Percentiles rank a stretch among this genome's conserved stretches.
phyloP scores from a whole-genome alignment of 1,140 invertebrate species.

The Brachionus paranguensis region DNA sequence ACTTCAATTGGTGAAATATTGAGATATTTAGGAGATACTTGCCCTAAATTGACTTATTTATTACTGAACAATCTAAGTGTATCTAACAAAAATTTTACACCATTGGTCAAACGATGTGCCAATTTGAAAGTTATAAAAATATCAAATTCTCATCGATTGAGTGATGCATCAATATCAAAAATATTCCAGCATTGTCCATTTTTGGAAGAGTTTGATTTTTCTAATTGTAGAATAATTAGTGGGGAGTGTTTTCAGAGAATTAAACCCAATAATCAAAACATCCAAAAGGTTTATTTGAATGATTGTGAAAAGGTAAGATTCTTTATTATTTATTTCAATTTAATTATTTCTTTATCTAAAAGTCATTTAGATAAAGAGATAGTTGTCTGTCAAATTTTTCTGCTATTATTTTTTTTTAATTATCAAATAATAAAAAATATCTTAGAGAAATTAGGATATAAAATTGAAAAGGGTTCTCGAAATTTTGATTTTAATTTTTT shows the following conservation, averaged over 20 bases:
- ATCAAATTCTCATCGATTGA: neutral
- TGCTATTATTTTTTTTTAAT: too few species aligned
- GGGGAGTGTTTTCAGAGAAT: slow-evolving; percentile 1
- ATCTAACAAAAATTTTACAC: slow-evolving; percentile 26
- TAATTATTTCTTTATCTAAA: too few species aligned
- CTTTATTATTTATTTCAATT: too few species aligned
- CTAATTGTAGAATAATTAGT: neutral
- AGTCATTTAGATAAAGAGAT: neutral
- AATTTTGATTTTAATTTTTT: too few species aligned
- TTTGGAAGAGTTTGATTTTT: slow-evolving; percentile 19
- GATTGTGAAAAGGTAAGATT: slow-evolving; percentile 11
- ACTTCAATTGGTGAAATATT: neutral
- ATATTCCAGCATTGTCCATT: slow-evolving; percentile 5
- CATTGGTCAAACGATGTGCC: neutral
- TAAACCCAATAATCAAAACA: neutral
- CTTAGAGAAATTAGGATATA: too few species aligned
- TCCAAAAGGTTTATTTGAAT: neutral
- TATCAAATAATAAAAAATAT: too few species aligned
- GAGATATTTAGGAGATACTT: neutral
- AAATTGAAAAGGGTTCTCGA: too few species aligned
- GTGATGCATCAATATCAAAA: slow-evolving; percentile 20
- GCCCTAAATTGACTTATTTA: neutral
- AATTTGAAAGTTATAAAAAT: neutral
- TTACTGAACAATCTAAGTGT: neutral
- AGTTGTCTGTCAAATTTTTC: too few species aligned